These are phyloP conservation scores for Hassar affinis DNA, from an alignment of 2,113 vertebrate genomes.

Conservation along the genomic window DNA sequence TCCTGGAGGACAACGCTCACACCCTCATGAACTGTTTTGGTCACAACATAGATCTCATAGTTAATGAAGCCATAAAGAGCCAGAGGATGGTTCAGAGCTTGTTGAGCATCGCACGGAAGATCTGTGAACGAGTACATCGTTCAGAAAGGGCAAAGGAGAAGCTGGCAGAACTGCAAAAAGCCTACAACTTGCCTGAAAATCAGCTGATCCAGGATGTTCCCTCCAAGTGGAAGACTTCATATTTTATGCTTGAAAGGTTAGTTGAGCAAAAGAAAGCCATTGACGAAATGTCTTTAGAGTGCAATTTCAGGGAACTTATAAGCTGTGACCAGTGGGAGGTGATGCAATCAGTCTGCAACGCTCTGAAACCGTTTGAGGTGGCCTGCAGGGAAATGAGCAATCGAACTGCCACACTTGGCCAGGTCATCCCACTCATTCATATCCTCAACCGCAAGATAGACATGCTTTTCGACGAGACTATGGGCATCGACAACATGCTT, in stretches of 20 bases:
- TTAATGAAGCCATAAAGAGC: constrained; percentile 95
- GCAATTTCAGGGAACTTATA: constrained; percentile 91
- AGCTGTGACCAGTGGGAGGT: constrained; percentile 98
- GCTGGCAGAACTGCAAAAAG: constrained; percentile 82
- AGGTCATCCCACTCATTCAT: constrained; percentile 96
- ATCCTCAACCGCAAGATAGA: constrained; percentile 93
- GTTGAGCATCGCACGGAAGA: constrained; percentile 90
- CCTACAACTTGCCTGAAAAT: constrained; percentile 85
- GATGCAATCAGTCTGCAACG: constrained; percentile 92
- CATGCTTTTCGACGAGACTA: constrained; percentile 92
- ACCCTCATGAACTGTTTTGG: constrained; percentile 89
- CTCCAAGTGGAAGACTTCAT: constrained; percentile 90
- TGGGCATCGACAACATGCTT: constrained; percentile 96
- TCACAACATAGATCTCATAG: constrained; percentile 88
- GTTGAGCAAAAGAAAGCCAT: constrained; percentile 92
- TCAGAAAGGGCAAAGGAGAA: constrained; percentile 87
- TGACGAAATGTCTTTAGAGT: constrained; percentile 89
- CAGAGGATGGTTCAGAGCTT: constrained; percentile 96
- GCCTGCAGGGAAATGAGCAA: constrained; percentile 91
- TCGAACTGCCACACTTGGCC: constrained; percentile 86
- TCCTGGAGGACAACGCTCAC: constrained; percentile 83
- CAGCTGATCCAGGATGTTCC: constrained; percentile 90
- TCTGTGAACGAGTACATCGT: constrained; percentile 90
- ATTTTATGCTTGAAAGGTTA: constrained; percentile 92
- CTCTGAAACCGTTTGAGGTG: constrained; percentile 90